Conservation (phyloP, 2,888 invertebrate genomes). For the Polydrusus pterygomalis region DNA sequence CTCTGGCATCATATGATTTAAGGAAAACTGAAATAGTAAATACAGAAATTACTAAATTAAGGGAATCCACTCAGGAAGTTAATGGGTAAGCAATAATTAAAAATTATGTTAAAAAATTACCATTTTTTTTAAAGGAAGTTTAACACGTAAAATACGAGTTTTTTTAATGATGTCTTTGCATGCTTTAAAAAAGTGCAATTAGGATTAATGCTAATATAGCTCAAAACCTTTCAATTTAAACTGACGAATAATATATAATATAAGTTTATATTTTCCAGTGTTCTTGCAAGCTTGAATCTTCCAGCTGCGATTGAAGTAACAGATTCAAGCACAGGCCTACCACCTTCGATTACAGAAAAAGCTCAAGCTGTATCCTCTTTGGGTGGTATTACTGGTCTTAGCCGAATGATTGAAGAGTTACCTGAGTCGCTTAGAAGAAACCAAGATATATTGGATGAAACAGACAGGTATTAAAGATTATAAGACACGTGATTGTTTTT, state of each 20-base stretch:
- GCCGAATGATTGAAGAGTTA: conserved; percentile 86
- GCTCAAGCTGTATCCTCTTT: conserved; percentile 83
- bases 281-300: conserved; percentile 94
- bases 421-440: conserved; percentile 94
- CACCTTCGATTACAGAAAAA: conserved; percentile 92
- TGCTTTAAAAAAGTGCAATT: no score
- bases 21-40: conserved; percentile 91
- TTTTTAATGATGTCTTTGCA: no score
- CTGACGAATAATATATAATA: not conserved
- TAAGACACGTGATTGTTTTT: no score
- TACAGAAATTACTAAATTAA: conserved; percentile 87
- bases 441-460: conserved; percentile 94
- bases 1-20: conserved; percentile 88
- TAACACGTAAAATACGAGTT: no score
- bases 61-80: conserved; percentile 93
- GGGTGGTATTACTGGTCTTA: conserved; percentile 85
- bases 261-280: conserved; percentile 71
- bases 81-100: conserved; percentile 74
- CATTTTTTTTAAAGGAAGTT: no score
- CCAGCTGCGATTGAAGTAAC: conserved; percentile 96
- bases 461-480: conserved; percentile 40
- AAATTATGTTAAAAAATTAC: no score
- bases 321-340: conserved; percentile 82
- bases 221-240: not conserved
- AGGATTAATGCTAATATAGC: no score